Conservation (phyloP, 2,113 vertebrate species). For the Trematomus loennbergii region DNA sequence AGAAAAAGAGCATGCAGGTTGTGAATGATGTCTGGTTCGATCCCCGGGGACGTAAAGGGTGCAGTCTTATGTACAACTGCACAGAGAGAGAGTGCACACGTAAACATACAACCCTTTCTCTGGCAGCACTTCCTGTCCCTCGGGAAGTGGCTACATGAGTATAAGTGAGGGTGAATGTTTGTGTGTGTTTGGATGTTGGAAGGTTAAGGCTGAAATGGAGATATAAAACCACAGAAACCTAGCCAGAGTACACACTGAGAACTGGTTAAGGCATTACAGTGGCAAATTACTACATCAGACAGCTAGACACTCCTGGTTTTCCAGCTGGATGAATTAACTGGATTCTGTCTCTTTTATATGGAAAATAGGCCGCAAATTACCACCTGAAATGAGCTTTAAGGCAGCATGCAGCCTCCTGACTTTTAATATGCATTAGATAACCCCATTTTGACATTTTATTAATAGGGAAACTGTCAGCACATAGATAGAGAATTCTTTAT, state of each 20-base stretch:
- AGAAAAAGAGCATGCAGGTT: constrained; percentile 8
- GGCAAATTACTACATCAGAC: constrained; percentile 37
- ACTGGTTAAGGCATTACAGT: constrained; percentile 4
- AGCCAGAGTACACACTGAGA: constrained; percentile 24
- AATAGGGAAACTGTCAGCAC: constrained; percentile 76
- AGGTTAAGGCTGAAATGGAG: constrained; percentile 39
- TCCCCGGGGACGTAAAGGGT: constrained; percentile 41
- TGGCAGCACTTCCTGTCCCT: constrained; percentile 34
- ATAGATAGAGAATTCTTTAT: constrained; percentile 61
- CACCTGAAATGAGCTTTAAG: constrained; percentile 77
- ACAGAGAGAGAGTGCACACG: constrained; percentile 43
- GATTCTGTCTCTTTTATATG: constrained; percentile 73
- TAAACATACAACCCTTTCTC: constrained; percentile 43
- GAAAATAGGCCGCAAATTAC: constrained; percentile 72
- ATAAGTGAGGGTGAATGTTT: constrained; percentile 24
- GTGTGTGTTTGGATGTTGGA: not conserved
- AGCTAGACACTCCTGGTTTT: constrained; percentile 38
- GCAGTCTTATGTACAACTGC: constrained; percentile 27
- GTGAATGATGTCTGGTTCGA: constrained; percentile 49
- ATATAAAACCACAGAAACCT: constrained; percentile 17
- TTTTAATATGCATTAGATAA: constrained; percentile 77
- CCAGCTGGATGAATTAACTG: constrained; percentile 62
- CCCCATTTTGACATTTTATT: constrained; percentile 81
- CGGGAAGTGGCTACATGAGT: constrained; percentile 19
- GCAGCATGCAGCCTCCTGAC: constrained; percentile 52